Evolutionary conservation across 2,797 vertebrate genomes (phyloP), one percentile per base, ranked within the genome.

Genomic region (Graptemys geographica): DNA sequence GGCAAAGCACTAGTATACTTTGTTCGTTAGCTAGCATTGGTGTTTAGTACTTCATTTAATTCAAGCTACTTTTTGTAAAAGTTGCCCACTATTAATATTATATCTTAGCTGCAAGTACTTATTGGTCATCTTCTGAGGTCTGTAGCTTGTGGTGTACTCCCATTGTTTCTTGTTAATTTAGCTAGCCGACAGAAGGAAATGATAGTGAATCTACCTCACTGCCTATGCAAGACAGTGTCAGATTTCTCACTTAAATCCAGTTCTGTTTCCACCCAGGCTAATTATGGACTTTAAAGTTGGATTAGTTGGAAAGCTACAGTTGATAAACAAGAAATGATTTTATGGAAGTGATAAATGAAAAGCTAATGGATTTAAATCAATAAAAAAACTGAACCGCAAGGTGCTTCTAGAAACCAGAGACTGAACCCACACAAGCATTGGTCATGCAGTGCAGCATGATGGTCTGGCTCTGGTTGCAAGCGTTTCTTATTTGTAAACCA

Each of bases 131-230:
- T 95, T 74, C 93, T 84, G 94, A 95, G 95, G 89, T 96, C 95
- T 94, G 94, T 41, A 90, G 94, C 94, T 91, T 81, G 94, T 96
- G 96, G 95, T 97, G 95, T 96, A 96, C 95, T 92, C 89, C 93
- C 92, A 95, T 97, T 96, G 95, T 83, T 96, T 95, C 95, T 96
- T 91, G 86, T 96, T 95, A 96, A 90, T 97, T 96, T 49, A 87
- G 31, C 27, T 78, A 89, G 92, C 88, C 79, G 93, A 79, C 93
- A 90, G 87, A 74, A 95, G 94, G 88, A 95, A 92, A 95, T 91
- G 93, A 86, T 91, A 95, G 88, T 89, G 95, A 94, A 96, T 96
- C 86, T 79, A 96, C 93, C 86, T 97, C 93, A n/a, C 13, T 55
- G 55, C 88, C 74, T 95, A 33, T 91, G 93, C 94, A 96, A 95